phyloP scores from a whole-genome alignment of 2,113 vertebrate genomes.

The Piaya cayana region DNA sequence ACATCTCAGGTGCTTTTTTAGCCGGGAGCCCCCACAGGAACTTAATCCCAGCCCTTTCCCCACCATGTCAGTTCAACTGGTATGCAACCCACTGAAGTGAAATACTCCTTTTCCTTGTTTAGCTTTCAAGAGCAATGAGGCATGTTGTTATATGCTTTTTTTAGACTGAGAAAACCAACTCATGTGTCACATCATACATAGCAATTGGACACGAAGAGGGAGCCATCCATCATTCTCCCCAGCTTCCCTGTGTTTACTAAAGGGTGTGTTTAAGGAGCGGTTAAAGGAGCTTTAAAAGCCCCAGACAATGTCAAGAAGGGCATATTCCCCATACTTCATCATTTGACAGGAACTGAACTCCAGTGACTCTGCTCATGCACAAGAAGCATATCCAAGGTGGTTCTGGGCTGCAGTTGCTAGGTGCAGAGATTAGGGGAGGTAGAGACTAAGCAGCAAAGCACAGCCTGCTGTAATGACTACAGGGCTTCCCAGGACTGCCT shows the following conservation, averaged over 20 bases:
- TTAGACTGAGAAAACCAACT: background rate
- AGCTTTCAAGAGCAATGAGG: background rate
- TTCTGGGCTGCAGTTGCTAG: background rate
- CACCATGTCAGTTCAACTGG: background rate
- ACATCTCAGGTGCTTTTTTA: background rate
- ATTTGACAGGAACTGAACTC: background rate
- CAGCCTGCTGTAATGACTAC: background rate
- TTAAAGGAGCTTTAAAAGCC: background rate
- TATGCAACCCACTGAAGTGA: background rate
- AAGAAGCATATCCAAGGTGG: background rate
- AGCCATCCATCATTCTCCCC: background rate
- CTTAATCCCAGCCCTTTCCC: background rate
- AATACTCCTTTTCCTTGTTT: background rate
- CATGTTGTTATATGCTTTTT: background rate
- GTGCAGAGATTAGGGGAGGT: background rate
- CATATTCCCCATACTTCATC: background rate
- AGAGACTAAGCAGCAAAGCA: background rate
- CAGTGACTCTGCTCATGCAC: accelerated
- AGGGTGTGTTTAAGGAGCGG: background rate
- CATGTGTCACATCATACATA: background rate
- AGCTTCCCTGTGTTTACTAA: background rate
- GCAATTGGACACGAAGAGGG: background rate
- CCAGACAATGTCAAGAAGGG: background rate
- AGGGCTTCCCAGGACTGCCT: background rate
- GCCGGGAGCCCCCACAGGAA: background rate